A percentile compares a stretch with the other conserved stretches of the same genome.
Conservation (phyloP, 2,888 invertebrate genomes). For the Timandra comae region DNA sequence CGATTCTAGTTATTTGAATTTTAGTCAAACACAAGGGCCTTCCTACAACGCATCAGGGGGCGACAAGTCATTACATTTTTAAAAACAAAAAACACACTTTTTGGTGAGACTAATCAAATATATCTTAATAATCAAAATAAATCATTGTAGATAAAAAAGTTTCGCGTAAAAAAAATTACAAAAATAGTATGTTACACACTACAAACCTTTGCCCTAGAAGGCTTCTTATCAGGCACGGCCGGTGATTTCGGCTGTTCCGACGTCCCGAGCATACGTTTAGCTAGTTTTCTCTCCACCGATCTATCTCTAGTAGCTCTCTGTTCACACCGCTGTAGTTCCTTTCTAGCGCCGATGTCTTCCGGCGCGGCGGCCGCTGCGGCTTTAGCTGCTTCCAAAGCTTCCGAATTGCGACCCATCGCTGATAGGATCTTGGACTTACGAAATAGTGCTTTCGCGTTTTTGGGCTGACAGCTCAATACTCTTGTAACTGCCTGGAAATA, state of each 20-base stretch:
- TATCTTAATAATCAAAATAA: no score
- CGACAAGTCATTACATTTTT: no score
- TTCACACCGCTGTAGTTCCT: conserved; percentile 62
- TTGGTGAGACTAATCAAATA: no score
- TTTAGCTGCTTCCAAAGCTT: conserved; percentile 79
- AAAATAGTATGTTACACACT: neutral
- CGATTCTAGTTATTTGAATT: no score
- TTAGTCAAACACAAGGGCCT: no score
- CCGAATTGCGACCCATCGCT: conserved; percentile 78
- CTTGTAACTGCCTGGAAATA: conserved; percentile 82
- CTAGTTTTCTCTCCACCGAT: conserved; percentile 66
- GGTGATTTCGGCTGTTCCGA: conserved; percentile 17
- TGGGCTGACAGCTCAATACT: conserved; percentile 89
- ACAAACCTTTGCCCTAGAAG: conserved; percentile 52
- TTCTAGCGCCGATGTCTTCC: conserved; percentile 49
- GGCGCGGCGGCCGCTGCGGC: conserved; percentile 60
- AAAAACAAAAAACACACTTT: no score
- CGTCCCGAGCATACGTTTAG: conserved; percentile 64
- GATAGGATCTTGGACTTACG: conserved; percentile 79
- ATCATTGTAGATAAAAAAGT: no score
- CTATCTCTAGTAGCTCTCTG: conserved; percentile 56
- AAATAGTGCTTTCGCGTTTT: conserved; percentile 93
- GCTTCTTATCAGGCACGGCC: conserved; percentile 50
- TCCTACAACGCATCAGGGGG: no score
- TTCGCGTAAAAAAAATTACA: neutral